Evolutionary conservation across 1,140 invertebrate genomes (phyloP), one percentile per base, ranked within the genome.

Genomic region (Bombus terrestris): DNA sequence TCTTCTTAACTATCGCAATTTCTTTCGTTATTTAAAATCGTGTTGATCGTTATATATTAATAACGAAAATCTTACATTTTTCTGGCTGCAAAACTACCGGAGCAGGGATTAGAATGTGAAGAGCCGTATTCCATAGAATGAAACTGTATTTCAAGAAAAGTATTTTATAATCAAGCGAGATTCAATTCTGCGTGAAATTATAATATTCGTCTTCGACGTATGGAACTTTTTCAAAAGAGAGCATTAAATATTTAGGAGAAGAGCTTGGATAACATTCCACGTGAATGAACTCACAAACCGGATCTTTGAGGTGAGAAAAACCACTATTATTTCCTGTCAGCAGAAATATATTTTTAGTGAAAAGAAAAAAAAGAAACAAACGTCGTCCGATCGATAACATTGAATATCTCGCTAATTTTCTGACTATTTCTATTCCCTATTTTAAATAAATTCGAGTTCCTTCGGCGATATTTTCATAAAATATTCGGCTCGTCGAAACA

Each of bases 271-370:
- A 59, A 39, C 77, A 85, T 80, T 73, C 83, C 83, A 81, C 68
- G 37, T 12, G 41, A 72, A 85, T 80, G 68, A 64, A 85, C 64
- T 80, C 83, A 73, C 41, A 25, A 39, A 73, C 83, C 57, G 77
- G 57, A 66, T 85, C 28, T 66, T 32, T n/a, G 77, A 57, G 53
- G 47, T 9, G 47, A 83, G 25, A 22, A 35, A 76, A 77, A 69
- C 74, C 74, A 22, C 64, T 57, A 35, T 53, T 83, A 47, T 77
- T 76, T 66, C 64, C 81, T 83, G 59, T 3, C 25, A 13, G 28
- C 12, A 18, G 15, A 68, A 76, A 13, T 53, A 47, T 66, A 68
- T 83, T 53, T 75, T 66, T 39, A 35, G 68, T 28, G 43, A 18
- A 69, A n/a, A 39, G 32, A 5, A 41, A 25, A 41, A 25, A 32